These are phyloP conservation scores for Zaprionus vittiger DNA, from an alignment of 1,140 invertebrate genomes.

Conservation along the genomic window DNA sequence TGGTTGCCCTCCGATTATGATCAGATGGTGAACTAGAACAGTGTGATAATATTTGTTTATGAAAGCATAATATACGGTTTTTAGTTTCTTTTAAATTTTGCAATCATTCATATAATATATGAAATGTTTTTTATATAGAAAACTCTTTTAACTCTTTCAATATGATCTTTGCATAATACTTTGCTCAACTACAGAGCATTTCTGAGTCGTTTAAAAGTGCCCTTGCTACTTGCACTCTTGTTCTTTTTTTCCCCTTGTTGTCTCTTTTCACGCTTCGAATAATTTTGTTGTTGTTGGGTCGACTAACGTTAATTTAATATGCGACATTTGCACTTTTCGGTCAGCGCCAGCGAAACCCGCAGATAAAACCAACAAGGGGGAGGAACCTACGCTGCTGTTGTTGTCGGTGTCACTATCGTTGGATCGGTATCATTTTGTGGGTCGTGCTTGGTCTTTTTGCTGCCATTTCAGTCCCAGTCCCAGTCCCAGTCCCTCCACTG, in stretches of 20 bases:
- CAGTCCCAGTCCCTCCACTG: background rate
- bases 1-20: background rate
- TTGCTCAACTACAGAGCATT: slow-evolving; percentile 13
- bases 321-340: slow-evolving; percentile 78
- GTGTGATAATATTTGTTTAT: no score
- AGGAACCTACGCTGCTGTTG: background rate
- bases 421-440: slow-evolving; percentile 29
- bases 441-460: slow-evolving; percentile 1
- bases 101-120: no score
- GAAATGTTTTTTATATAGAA: no score
- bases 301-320: slow-evolving; percentile 78
- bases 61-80: no score
- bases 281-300: slow-evolving; percentile 40
- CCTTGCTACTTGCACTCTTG: background rate
- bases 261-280: slow-evolving; percentile 56
- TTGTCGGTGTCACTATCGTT: slow-evolving; percentile 13
- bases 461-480: background rate
- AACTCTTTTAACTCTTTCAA: no score
- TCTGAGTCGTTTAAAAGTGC: background rate
- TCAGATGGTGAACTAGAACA: background rate
- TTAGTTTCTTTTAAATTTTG: no score
- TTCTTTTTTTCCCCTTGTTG: slow-evolving; percentile 21
- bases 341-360: slow-evolving; percentile 27
- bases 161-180: no score
- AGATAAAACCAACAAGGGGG: slow-evolving; percentile 21